Evolutionary conservation across 2,888 invertebrate genomes (phyloP).

Genomic region (Eubasilissa splendida): DNA sequence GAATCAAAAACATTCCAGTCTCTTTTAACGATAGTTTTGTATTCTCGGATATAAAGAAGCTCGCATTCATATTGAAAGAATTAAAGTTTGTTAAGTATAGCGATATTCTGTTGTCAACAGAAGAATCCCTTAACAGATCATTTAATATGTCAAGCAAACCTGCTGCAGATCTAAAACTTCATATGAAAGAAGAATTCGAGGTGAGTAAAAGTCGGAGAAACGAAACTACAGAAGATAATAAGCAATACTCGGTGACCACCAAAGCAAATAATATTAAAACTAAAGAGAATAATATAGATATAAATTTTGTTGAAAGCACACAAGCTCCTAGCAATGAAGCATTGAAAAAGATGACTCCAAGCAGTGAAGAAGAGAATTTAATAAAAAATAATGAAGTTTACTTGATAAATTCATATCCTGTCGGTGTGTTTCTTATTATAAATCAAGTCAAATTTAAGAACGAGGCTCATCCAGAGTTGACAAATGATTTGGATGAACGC

Average conservation of each 20-base stretch:
- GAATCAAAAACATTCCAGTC: neutral
- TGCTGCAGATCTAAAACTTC: neutral
- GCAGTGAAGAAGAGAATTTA: too few relatives aligned
- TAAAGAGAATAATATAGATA: too few relatives aligned
- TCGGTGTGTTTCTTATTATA: slow-evolving; percentile 65
- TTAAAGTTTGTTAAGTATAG: neutral
- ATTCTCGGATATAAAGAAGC: slow-evolving; percentile 12
- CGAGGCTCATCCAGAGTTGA: slow-evolving; percentile 57
- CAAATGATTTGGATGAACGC: slow-evolving; percentile 62
- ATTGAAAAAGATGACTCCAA: too few relatives aligned
- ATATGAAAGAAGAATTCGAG: too few relatives aligned
- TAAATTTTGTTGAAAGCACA: too few relatives aligned
- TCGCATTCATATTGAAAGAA: slow-evolving; percentile 16
- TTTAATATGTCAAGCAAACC: neutral
- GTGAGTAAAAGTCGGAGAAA: too few relatives aligned
- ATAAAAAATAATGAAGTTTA: neutral
- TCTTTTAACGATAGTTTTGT: neutral
- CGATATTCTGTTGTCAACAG: neutral
- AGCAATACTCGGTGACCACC: too few relatives aligned
- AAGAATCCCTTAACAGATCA: slow-evolving; percentile 19
- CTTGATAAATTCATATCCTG: neutral
- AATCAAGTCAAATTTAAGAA: slow-evolving; percentile 64
- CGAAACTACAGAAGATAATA: too few relatives aligned
- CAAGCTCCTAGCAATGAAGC: too few relatives aligned
- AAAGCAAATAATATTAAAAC: too few relatives aligned